Evolutionary conservation across 2,888 invertebrate genomes (phyloP), one percentile per base, ranked within the genome.

Genomic region (Oasisia sp.): DNA sequence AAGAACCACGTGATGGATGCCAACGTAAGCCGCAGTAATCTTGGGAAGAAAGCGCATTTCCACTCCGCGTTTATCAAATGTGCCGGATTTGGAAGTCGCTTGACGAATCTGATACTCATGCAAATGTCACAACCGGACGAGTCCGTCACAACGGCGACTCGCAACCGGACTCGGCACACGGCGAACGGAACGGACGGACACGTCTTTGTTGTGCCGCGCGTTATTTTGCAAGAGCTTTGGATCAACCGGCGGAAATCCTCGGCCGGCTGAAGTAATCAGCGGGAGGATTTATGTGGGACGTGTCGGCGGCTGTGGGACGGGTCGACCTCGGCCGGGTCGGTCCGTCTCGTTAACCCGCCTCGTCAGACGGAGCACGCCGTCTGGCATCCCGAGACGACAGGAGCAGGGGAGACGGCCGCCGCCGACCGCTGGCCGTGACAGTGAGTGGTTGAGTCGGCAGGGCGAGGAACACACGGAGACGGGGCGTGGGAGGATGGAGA

Each of bases 141-240:
- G 74, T n/a, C 74, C 74, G 74, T 19, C n/a, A 74, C 27, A 74
- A 74, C 27, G 27, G 74, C 74, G 74, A 74, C 14, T 27, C 74
- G 74, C 74, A 5, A 74, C 74, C 74, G 74, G 74, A 74, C n/a
- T 74, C n/a, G 19, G 19, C 27, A 74, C 74, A 7, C 27, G 27
- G 19, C 27, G 74, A 19, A 74, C 74, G 74, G 7, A 27, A n/a
- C 74, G 27, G 74, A 74, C n/a, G 74, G 74, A 74, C 74, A 74
- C 74, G 27, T 74, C 74, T 74, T 74, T n/a, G 74, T 74, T 74
- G 74, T 74, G 19, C 74, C 1, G 27, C 1, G 27, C n/a, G 74
- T 74, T 74, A 74, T 74, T 74, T 74, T 74, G 74, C 74, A 74
- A 74, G 74, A 74, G 74, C 74, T 74, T 74, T n/a, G 50, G 9